Conservation (phyloP, 2,113 vertebrate species). For the Atherinomorus stipes region DNA sequence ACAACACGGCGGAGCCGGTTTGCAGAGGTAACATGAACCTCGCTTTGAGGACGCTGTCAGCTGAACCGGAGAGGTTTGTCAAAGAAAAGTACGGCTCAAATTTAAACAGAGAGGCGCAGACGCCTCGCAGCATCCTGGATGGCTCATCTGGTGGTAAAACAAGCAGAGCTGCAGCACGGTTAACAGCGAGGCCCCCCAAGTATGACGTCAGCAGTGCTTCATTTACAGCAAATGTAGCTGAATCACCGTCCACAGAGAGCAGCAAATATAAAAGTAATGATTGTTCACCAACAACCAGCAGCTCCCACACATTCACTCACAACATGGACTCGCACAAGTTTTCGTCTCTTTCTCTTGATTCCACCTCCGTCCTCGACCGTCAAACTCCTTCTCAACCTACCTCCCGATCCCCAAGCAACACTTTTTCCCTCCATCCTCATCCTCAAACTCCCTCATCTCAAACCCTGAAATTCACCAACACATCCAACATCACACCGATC, state of each 20-base stretch:
- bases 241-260: conserved; percentile 36
- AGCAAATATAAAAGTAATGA: conserved; percentile 39
- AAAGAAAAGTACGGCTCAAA: conserved; percentile 30
- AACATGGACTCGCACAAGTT: conserved; percentile 40
- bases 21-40: conserved; percentile 46
- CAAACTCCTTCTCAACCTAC: conserved; percentile 28
- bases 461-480: conserved; percentile 22
- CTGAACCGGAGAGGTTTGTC: conserved; percentile 29
- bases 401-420: conserved; percentile 11
- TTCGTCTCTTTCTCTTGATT: conserved; percentile 16
- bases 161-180: conserved; percentile 40
- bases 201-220: conserved; percentile 33
- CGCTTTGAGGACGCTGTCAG: conserved; percentile 34
- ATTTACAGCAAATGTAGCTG: conserved; percentile 28
- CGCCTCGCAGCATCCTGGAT: conserved; percentile 33
- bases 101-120: conserved; percentile 56
- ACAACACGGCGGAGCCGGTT: conserved; percentile 36
- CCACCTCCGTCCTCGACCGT: conserved; percentile 12
- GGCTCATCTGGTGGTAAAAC: conserved; percentile 47
- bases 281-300: conserved; percentile 34
- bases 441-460: conserved; percentile 25
- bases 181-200: conserved; percentile 30
- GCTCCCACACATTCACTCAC: conserved; percentile 9
- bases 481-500: conserved; percentile 30
- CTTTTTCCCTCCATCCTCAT: conserved; percentile 14